phyloP scores from a whole-genome alignment of 2,888 invertebrate species.

The Caradrina clavipalpis region DNA sequence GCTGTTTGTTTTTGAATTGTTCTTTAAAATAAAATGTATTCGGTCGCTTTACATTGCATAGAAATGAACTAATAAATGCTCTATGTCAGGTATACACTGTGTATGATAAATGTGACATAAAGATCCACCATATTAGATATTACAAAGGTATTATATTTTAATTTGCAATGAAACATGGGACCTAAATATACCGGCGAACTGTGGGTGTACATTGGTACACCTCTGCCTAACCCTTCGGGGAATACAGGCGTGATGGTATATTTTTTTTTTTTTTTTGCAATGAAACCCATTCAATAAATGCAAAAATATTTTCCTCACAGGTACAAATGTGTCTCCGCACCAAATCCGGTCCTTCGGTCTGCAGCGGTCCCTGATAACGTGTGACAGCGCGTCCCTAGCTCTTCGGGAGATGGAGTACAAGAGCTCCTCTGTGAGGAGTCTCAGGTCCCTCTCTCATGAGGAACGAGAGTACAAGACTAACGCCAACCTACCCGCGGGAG shows the following conservation, averaged over 20 bases:
- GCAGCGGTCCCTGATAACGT: constrained; percentile 92
- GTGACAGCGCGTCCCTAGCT: constrained; percentile 89
- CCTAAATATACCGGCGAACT: no score
- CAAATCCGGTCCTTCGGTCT: constrained; percentile 94
- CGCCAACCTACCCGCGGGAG: constrained; percentile 87
- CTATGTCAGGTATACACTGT: no score
- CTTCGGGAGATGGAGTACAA: constrained; percentile 92
- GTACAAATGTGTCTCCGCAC: constrained; percentile 91
- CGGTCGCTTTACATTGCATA: no score
- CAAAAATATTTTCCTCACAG: constrained; percentile 69
- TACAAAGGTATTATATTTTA: no score
- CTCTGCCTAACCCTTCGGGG: no score
- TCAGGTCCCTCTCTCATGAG: constrained; percentile 89
- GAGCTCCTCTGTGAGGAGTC: constrained; percentile 87
- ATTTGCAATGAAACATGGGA: no score
- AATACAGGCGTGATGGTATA: no score
- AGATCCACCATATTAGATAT: no score
- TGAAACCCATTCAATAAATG: neutral
- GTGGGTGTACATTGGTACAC: no score
- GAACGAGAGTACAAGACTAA: constrained; percentile 93
- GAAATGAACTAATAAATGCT: no score
- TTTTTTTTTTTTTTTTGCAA: no score
- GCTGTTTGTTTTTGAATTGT: constrained; percentile 19
- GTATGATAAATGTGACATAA: no score
- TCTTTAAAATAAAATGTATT: neutral